A percentile compares a stretch with the other conserved stretches of the same genome.
Evolutionary conservation across 2,797 vertebrate genomes (phyloP).

Genomic region (Mycteria americana): DNA sequence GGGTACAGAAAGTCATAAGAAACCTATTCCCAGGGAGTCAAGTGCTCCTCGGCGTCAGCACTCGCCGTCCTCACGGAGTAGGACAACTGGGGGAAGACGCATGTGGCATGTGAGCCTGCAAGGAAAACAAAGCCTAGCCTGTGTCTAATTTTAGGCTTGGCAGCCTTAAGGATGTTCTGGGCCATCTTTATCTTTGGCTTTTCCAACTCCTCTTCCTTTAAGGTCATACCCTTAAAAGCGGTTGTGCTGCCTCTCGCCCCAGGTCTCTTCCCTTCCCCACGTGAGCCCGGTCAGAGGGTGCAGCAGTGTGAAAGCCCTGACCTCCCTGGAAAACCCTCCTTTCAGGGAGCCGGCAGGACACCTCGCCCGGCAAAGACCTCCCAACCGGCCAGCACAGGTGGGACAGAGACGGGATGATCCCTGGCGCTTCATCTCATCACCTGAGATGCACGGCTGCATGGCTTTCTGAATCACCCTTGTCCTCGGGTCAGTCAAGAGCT

Average conservation of each 20-base stretch:
- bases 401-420: neutral
- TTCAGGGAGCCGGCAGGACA: neutral
- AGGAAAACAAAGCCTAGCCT: slow-evolving; percentile 16
- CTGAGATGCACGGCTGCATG: neutral
- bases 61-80: neutral
- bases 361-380: neutral
- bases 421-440: neutral
- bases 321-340: neutral
- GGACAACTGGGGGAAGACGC: neutral
- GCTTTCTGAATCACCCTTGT: neutral
- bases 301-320: neutral
- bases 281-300: neutral
- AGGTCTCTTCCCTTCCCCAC: neutral
- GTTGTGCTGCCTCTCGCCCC: neutral
- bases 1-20: slow-evolving; percentile 19
- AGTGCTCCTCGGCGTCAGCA: neutral
- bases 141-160: slow-evolving; percentile 27
- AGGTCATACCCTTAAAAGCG: neutral
- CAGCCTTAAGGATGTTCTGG: slow-evolving; percentile 7
- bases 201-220: slow-evolving; percentile 18
- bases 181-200: slow-evolving; percentile 32
- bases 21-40: slow-evolving; percentile 42
- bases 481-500: neutral
- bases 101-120: neutral
- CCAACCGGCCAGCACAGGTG: neutral